Evolutionary conservation across 2,113 vertebrate species (phyloP), one percentile per base, ranked within the genome.

Genomic region (Clarias magur): DNA sequence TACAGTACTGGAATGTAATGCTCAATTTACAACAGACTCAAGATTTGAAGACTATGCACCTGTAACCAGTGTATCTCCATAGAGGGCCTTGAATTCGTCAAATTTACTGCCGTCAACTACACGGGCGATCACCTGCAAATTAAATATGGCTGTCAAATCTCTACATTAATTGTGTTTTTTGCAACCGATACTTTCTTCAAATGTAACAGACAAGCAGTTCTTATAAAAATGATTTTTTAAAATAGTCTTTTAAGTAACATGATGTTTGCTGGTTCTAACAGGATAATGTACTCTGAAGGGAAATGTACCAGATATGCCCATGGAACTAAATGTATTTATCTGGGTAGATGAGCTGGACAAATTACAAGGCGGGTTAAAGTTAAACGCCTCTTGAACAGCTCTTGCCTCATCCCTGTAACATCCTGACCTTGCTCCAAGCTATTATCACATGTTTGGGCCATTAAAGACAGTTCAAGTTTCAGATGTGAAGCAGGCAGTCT

Each of bases 101-200:
- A 99, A 99, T 94, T 94, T 98, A 95, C 98, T 99, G 92, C 98
- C 98, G 12, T 99, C 98, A 72, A 99, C 98, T 85, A 99, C 94
- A 95, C 98, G 96, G 88, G 98, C 97, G 81, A 99, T 98, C 83
- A 99, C 97, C 98, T 99, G 91, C 25, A 93, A 48, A 94, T 79
- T 34, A 92, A 89, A 25, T 38, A 17, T 5, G 1, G 1, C 15
- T 38, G 34, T 82, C 6, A 86, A 62, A 87, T 19, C 1, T n/a
- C 38, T 81, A 21, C 8, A 63, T 38, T n/a, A 68, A 80, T 5
- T 4, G 3, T 23, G 68, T 19, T 42, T 10, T 42, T 4, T 23
- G 54, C 25, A n/a, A 38, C 23, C 15, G 27, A 56, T 38, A 8
- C 10, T 67, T 48, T 34, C 60, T 3, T 42, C 8, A n/a, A 42